Evolutionary conservation across 35 echinoderm and acorn worm species (phyloP).

Genomic region (Chiridota heheva): DNA sequence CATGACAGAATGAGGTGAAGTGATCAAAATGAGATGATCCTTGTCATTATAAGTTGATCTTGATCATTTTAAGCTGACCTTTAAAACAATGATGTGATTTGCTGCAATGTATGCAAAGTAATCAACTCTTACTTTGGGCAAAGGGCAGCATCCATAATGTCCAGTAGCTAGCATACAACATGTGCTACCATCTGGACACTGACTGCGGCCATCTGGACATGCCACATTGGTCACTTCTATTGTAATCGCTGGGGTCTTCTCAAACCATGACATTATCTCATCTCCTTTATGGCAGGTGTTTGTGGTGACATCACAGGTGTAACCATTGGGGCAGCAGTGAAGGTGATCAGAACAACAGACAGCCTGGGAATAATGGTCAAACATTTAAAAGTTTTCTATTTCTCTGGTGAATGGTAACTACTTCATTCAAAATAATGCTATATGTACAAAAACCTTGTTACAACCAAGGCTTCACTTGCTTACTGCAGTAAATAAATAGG

Average conservation of each 20-base stretch:
- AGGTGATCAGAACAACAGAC: constrained; percentile 31
- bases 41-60: too few species aligned
- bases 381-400: neutral
- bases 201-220: constrained; percentile 50
- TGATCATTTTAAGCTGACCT: too few species aligned
- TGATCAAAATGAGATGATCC: too few species aligned
- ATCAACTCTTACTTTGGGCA: constrained; percentile 28
- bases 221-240: neutral
- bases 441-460: too few species aligned
- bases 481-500: too few species aligned
- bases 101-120: neutral
- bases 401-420: too few species aligned
- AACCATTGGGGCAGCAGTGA: constrained; percentile 53
- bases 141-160: constrained; percentile 60
- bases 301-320: constrained; percentile 24
- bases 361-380: neutral
- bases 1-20: too few species aligned
- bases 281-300: constrained; percentile 10
- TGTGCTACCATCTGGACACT: constrained; percentile 62
- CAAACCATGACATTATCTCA: neutral
- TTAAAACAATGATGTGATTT: too few species aligned
- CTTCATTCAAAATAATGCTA: too few species aligned
- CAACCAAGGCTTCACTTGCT: too few species aligned
- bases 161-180: constrained; percentile 57
- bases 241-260: constrained; percentile 15